Conservation (phyloP, 1,140 invertebrate species). For the Eurytemora carolleeae region DNA sequence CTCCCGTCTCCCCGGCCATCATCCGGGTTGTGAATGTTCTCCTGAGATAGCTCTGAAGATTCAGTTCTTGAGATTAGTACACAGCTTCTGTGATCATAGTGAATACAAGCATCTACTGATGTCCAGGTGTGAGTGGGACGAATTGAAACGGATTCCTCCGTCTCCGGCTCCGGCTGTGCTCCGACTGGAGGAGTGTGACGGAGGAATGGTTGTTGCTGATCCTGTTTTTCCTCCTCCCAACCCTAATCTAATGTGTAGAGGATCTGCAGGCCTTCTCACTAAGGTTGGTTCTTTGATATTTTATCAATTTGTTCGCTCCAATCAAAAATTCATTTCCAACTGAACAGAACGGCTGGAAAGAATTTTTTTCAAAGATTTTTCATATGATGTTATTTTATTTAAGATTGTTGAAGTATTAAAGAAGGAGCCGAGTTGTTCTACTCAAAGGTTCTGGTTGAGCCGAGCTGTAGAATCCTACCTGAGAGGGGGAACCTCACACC, state of each 20-base stretch:
- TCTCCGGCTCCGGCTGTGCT: conserved; percentile 3
- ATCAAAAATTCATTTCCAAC: too few species aligned
- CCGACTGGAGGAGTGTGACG: neutral
- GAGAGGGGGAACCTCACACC: conserved; percentile 28
- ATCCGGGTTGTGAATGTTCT: conserved; percentile 17
- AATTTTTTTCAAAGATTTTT: too few species aligned
- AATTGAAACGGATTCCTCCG: conserved; percentile 10
- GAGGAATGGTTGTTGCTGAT: neutral
- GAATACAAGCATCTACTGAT: conserved; percentile 18
- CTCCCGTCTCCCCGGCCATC: conserved; percentile 17
- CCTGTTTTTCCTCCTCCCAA: neutral
- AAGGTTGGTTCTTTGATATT: too few species aligned
- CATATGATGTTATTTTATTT: neutral
- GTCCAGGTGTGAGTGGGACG: conserved; percentile 14
- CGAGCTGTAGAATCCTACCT: conserved; percentile 31
- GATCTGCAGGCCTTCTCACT: conserved; percentile 13
- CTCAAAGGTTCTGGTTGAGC: conserved; percentile 29
- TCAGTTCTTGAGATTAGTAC: conserved; percentile 17
- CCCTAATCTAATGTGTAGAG: conserved; percentile 15
- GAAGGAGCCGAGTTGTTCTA: conserved; percentile 23
- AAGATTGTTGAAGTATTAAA: conserved; percentile 30
- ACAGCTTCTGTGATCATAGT: conserved; percentile 18
- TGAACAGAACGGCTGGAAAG: too few species aligned
- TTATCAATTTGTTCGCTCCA: too few species aligned
- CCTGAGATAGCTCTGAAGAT: conserved; percentile 19